Evolutionary conservation across 2,797 vertebrate genomes (phyloP).

Genomic region (Anguilla pacifica): DNA sequence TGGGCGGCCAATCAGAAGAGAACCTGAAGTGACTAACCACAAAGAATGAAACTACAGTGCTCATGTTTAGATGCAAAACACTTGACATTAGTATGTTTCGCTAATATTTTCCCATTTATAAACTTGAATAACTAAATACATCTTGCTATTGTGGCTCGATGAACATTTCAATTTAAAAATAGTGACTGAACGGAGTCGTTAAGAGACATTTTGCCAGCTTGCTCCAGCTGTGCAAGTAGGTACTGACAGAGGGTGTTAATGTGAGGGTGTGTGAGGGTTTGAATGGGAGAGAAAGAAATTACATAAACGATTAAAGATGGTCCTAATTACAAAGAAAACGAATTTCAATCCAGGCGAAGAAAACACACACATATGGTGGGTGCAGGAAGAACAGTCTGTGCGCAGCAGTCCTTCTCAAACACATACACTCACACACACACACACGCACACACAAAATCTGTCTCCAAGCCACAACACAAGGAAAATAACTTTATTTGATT

Average conservation of each 20-base stretch:
- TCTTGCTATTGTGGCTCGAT: too few relatives aligned
- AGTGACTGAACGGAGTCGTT: background rate
- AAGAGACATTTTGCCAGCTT: background rate
- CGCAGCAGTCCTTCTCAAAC: background rate
- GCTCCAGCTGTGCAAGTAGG: background rate
- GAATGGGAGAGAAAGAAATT: background rate
- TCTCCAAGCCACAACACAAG: background rate
- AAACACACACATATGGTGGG: constrained; percentile 2
- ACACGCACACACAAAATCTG: background rate
- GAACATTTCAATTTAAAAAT: background rate
- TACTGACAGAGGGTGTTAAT: background rate
- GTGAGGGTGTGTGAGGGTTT: background rate
- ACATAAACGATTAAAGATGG: background rate
- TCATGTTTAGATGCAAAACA: background rate
- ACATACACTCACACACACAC: background rate
- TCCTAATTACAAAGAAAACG: background rate
- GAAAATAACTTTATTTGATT: background rate
- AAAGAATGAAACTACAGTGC: background rate
- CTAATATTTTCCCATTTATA: background rate
- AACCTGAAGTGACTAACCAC: background rate
- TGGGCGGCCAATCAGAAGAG: background rate
- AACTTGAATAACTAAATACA: background rate
- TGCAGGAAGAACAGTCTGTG: background rate
- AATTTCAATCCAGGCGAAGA: background rate
- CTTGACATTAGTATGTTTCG: background rate